Percentiles rank a stretch among this genome's conserved stretches.
phyloP scores from a whole-genome alignment of 1,140 invertebrate species.

The Drosophila punjabiensis region DNA sequence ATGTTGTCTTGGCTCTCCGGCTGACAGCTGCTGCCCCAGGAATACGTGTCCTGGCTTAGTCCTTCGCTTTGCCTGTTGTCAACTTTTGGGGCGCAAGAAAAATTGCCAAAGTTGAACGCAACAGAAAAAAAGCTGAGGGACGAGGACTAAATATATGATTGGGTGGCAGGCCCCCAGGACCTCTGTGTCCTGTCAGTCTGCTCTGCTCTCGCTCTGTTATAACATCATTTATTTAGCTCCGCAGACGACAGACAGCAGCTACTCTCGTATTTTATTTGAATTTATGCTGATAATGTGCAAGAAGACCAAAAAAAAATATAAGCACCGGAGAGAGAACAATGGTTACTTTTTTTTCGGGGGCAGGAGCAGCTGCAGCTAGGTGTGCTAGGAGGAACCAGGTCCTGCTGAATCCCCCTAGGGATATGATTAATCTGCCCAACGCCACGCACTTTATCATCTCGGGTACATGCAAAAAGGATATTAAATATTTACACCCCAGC shows the following conservation, averaged over 20 bases:
- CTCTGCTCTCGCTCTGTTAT: slow-evolving; percentile 65
- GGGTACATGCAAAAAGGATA: slow-evolving; percentile 58
- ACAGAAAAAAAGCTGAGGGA: slow-evolving; percentile 9
- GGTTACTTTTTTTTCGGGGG: slow-evolving; percentile 20
- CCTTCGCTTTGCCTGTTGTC: slow-evolving; percentile 57
- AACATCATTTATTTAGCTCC: slow-evolving; percentile 82
- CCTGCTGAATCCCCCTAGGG: slow-evolving; percentile 15
- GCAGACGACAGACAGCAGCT: slow-evolving; percentile 55
- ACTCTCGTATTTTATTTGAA: slow-evolving; percentile 76
- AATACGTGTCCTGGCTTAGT: slow-evolving; percentile 79
- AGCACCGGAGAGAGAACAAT: slow-evolving; percentile 47
- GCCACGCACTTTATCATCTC: slow-evolving; percentile 74
- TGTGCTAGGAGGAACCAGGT: slow-evolving; percentile 25
- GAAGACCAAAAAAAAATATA: slow-evolving; percentile 29
- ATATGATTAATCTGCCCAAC: slow-evolving; percentile 77
- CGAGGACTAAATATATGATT: slow-evolving; percentile 54
- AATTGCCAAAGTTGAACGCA: slow-evolving; percentile 66
- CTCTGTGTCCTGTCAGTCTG: slow-evolving; percentile 67
- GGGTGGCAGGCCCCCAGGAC: slow-evolving; percentile 44
- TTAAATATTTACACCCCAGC: slow-evolving; percentile 74
- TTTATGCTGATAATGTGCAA: slow-evolving; percentile 81
- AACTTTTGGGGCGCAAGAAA: slow-evolving; percentile 71
- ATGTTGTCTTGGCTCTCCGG: slow-evolving; percentile 55
- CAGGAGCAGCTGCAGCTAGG: slow-evolving; percentile 40
- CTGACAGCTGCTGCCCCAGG: slow-evolving; percentile 65